Percentiles rank a stretch among this genome's conserved stretches.
phyloP scores from a whole-genome alignment of 2,888 invertebrate species.

The Noctua janthina region DNA sequence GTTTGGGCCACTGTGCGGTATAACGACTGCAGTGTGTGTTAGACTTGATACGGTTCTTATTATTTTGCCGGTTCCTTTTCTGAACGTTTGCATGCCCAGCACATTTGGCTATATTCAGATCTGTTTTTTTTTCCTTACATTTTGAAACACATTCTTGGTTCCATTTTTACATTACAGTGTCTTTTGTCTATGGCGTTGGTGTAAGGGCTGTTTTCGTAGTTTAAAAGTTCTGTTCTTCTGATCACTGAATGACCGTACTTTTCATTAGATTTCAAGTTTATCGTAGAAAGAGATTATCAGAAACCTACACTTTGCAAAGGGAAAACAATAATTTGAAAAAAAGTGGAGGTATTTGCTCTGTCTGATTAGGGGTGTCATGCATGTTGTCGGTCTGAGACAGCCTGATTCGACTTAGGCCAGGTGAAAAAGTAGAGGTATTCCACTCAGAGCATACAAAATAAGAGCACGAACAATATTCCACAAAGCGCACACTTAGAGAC shows the following conservation, averaged over 20 bases:
- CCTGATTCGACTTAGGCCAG: no score
- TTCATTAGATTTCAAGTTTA: neutral
- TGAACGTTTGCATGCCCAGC: neutral
- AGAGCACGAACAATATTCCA: no score
- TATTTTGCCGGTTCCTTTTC: conserved; percentile 28
- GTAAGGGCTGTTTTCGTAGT: neutral
- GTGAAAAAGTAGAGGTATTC: no score
- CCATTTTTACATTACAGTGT: neutral
- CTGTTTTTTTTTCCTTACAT: neutral
- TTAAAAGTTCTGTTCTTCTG: neutral
- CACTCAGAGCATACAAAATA: no score
- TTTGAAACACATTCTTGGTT: neutral
- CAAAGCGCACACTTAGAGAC: no score
- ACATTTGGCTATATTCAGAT: conserved; percentile 9
- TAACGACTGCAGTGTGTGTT: conserved; percentile 65
- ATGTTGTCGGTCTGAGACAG: no score
- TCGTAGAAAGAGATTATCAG: neutral
- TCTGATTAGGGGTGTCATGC: neutral
- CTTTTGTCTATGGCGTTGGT: neutral
- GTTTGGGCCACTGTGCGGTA: conserved; percentile 71
- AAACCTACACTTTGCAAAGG: neutral
- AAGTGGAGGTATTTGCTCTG: neutral
- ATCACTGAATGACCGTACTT: neutral
- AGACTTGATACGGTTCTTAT: conserved; percentile 55
- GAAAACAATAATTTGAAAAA: neutral